Evolutionary conservation across 2,113 vertebrate genomes (phyloP).

Genomic region (Chaetorhynchus papuensis): DNA sequence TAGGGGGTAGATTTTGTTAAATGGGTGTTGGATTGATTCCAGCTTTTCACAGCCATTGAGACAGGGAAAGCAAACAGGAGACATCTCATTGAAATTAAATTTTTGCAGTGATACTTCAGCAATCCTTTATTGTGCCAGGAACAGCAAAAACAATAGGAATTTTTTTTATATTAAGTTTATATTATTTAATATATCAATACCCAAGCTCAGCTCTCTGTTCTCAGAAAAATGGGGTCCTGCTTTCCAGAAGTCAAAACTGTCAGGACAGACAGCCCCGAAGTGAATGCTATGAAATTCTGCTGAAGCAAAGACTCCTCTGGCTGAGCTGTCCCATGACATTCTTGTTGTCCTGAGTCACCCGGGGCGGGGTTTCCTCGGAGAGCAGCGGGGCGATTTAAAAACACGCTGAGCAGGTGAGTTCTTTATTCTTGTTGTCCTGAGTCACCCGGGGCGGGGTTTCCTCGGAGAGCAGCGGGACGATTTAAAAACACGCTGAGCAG

Average conservation of each 20-base stretch:
- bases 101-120: background rate
- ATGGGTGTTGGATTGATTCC: background rate
- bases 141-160: background rate
- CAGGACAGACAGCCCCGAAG: background rate
- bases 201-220: background rate
- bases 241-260: background rate
- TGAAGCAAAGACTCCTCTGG: background rate
- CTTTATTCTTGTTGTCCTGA: too few relatives aligned
- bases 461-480: too few relatives aligned
- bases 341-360: too few relatives aligned
- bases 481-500: too few relatives aligned
- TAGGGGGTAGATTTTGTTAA: background rate
- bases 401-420: too few relatives aligned
- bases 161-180: background rate
- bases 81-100: background rate
- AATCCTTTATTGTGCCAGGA: background rate
- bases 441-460: too few relatives aligned
- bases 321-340: background rate
- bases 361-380: too few relatives aligned
- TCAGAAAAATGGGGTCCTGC: background rate
- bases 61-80: background rate
- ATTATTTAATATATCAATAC: background rate
- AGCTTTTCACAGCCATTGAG: background rate
- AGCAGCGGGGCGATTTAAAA: too few relatives aligned
- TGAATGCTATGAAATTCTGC: background rate